These are phyloP conservation scores for Cotesia vestalis DNA, from an alignment of 1,140 invertebrate genomes.

Conservation along the genomic window DNA sequence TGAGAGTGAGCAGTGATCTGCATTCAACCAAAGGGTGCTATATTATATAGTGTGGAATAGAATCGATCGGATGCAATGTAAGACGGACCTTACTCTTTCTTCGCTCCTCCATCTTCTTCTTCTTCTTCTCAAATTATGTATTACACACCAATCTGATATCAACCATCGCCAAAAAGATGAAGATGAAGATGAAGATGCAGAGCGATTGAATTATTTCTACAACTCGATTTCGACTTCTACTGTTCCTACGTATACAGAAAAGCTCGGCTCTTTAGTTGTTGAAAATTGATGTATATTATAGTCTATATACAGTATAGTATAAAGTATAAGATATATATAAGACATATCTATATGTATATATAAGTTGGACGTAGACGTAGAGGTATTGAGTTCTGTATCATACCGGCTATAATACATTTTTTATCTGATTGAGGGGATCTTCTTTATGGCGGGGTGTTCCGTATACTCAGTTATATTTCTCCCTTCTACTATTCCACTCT, in stretches of 20 bases:
- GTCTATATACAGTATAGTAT: no score
- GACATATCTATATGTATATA: neutral
- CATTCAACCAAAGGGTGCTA: constrained; percentile 36
- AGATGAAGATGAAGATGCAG: no score
- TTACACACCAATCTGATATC: no score
- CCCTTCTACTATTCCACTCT: neutral
- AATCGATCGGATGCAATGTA: no score
- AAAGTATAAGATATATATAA: neutral
- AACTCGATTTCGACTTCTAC: no score
- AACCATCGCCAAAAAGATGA: no score
- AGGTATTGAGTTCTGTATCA: constrained; percentile 66
- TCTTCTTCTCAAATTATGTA: no score
- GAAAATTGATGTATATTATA: neutral
- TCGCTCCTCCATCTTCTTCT: no score
- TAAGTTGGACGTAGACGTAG: constrained; percentile 44
- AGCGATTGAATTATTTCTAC: no score
- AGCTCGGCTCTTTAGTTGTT: neutral
- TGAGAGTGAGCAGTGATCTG: constrained; percentile 48
- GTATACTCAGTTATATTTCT: constrained; percentile 35
- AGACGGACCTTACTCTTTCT: no score
- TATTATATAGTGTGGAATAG: no score
- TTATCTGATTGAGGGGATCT: constrained; percentile 67
- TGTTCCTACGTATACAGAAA: no score
- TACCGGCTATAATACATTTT: constrained; percentile 67
- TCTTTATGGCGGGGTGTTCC: constrained; percentile 62